A percentile compares a stretch with the other conserved stretches of the same genome.
These are phyloP conservation scores for Ifrita kowaldi DNA, from an alignment of 2,113 vertebrate genomes.

Conservation along the genomic window DNA sequence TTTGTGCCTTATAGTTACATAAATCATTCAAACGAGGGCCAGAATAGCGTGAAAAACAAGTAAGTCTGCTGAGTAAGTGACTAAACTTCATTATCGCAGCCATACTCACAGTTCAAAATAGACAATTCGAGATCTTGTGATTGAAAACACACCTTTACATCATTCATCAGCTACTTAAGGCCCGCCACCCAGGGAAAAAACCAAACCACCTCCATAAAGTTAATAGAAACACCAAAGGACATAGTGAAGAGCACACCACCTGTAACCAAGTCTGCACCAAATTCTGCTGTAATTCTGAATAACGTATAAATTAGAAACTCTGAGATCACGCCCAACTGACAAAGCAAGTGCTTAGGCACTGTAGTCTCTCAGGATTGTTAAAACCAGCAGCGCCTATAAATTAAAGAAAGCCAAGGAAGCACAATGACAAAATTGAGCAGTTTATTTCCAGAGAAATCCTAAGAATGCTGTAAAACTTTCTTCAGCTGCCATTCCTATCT, in stretches of 20 bases:
- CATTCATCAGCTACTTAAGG: neutral
- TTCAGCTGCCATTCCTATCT: neutral
- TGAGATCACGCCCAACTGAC: neutral
- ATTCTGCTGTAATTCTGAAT: neutral
- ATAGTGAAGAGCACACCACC: fast-evolving
- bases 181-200: neutral
- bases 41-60: neutral
- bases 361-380: neutral
- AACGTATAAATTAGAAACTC: neutral
- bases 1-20: neutral
- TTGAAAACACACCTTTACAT: neutral
- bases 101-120: neutral
- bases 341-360: neutral
- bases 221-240: neutral
- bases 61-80: neutral
- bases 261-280: neutral
- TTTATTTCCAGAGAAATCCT: neutral
- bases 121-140: neutral
- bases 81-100: neutral
- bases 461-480: neutral
- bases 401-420: neutral
- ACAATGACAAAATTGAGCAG: neutral
- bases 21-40: neutral
- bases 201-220: fast-evolving
- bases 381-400: neutral